Evolutionary conservation across 2,888 invertebrate genomes (phyloP).

Genomic region (Eledona agricola): DNA sequence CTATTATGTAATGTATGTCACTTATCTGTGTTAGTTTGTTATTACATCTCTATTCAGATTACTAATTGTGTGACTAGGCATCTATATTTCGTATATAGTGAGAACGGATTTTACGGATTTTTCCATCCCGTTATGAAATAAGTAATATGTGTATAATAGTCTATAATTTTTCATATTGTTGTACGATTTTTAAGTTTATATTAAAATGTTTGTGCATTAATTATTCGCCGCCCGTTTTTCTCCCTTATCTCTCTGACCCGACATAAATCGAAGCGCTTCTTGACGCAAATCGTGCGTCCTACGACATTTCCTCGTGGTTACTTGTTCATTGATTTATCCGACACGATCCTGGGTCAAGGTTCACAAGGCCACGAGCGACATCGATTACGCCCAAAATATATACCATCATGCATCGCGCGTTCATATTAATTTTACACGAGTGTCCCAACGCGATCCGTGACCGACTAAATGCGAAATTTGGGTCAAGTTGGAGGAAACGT

Average conservation of each 20-base stretch:
- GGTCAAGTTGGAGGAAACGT: too few relatives aligned
- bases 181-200: slow-evolving; percentile 88
- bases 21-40: slow-evolving; percentile 63
- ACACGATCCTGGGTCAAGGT: slow-evolving; percentile 35
- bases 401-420: too few relatives aligned
- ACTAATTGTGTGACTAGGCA: slow-evolving; percentile 57
- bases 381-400: too few relatives aligned
- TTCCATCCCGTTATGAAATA: slow-evolving; percentile 73
- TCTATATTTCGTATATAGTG: slow-evolving; percentile 66
- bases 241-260: slow-evolving; percentile 18
- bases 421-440: too few relatives aligned
- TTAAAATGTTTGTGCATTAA: slow-evolving; percentile 86
- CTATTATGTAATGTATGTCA: slow-evolving; percentile 62
- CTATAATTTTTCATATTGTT: slow-evolving; percentile 89
- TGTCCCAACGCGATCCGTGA: too few relatives aligned
- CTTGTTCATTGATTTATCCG: slow-evolving; percentile 24
- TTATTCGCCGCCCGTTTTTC: slow-evolving; percentile 30
- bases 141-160: slow-evolving; percentile 71
- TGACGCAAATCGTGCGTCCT: too few relatives aligned
- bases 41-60: slow-evolving; percentile 55
- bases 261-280: too few relatives aligned
- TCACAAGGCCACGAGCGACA: slow-evolving; percentile 32
- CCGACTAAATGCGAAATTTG: too few relatives aligned
- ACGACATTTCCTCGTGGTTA: too few relatives aligned
- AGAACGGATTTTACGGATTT: slow-evolving; percentile 74